phyloP scores from a whole-genome alignment of 2,888 invertebrate species.

The Euclidia mi region DNA sequence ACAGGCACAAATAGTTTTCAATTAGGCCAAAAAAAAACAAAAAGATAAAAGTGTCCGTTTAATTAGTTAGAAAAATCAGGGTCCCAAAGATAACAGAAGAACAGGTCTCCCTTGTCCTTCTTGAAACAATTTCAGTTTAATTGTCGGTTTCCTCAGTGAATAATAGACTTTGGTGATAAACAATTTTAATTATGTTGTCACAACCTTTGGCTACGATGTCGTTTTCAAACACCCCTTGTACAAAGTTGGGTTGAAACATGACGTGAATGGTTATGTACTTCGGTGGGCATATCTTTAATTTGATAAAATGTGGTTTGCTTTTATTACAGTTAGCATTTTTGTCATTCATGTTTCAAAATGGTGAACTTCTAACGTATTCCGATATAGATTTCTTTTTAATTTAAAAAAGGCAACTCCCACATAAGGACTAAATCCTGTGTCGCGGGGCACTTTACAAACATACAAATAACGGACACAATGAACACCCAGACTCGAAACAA shows the following conservation, averaged over 20 bases:
- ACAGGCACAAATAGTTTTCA: conserved; percentile 3
- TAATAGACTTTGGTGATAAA: conserved; percentile 40
- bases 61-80: conserved; percentile 24
- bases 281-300: no score
- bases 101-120: conserved; percentile 8
- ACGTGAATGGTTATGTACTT: background rate
- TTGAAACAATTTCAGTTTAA: conserved; percentile 29
- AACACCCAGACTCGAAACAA: no score
- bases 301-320: no score
- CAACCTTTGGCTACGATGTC: conserved; percentile 27
- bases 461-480: no score
- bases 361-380: no score
- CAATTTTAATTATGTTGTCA: conserved; percentile 46
- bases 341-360: no score
- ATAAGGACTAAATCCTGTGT: no score
- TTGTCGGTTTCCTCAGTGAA: conserved; percentile 33
- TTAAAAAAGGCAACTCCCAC: no score
- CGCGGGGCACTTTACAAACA: no score
- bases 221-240: conserved; percentile 27
- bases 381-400: no score
- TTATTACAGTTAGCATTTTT: no score
- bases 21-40: conserved; percentile 6
- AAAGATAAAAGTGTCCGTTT: conserved; percentile 11
- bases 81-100: conserved; percentile 21
- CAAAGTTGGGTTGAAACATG: conserved; percentile 9